phyloP scores from a whole-genome alignment of 2,888 invertebrate genomes.

The Melanargia galathea region DNA sequence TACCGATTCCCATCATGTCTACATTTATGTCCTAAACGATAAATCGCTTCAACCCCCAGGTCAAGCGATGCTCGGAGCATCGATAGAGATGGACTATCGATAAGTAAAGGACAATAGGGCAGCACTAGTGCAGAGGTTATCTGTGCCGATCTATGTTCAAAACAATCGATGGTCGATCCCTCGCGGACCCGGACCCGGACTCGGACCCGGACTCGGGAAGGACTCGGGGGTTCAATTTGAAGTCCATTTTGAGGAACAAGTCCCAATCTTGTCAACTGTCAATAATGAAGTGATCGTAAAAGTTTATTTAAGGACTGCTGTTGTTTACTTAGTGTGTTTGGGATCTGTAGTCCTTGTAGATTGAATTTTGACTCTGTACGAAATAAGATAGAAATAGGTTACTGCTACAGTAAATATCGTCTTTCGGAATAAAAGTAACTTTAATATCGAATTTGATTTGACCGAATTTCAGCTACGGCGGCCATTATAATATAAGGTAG shows the following conservation, averaged over 20 bases:
- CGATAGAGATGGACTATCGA: conserved; percentile 60
- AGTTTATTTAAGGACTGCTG: conserved; percentile 26
- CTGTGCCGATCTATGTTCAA: conserved; percentile 66
- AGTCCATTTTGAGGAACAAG: conserved; percentile 36
- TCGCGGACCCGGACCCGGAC: conserved; percentile 41
- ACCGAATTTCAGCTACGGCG: no score
- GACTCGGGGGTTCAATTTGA: conserved; percentile 67
- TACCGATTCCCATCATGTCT: conserved; percentile 58
- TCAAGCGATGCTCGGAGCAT: conserved; percentile 57
- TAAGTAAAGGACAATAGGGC: conserved; percentile 57
- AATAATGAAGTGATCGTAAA: conserved; percentile 39
- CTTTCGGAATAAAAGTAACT: no score
- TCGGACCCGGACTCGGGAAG: conserved; percentile 52
- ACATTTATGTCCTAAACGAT: conserved; percentile 67
- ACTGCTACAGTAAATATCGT: no score
- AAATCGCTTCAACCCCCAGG: conserved; percentile 70
- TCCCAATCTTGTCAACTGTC: conserved; percentile 41
- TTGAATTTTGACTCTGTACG: no score
- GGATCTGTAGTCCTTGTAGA: no score
- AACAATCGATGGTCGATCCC: conserved; percentile 59
- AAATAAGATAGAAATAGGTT: no score
- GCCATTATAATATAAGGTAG: no score
- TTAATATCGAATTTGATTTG: no score
- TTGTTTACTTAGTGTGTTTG: no score
- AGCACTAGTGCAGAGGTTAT: conserved; percentile 71